These are phyloP conservation scores for Lonchura striata DNA, from an alignment of 2,113 vertebrate species.

Conservation along the genomic window DNA sequence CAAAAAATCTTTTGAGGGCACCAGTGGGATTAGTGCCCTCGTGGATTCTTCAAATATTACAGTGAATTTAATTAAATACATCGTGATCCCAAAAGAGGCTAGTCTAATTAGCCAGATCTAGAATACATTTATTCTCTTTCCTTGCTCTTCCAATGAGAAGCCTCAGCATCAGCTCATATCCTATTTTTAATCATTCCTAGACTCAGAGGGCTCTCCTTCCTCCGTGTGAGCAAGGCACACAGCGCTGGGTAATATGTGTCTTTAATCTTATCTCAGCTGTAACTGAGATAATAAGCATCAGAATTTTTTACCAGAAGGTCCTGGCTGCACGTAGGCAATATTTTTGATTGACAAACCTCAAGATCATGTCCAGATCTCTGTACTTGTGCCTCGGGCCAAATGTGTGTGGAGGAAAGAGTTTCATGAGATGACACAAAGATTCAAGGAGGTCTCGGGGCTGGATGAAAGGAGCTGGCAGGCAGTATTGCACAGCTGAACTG, in stretches of 20 bases:
- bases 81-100: slow-evolving; percentile 74
- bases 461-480: not conserved
- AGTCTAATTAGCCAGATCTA: slow-evolving; percentile 79
- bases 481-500: not conserved
- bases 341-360: slow-evolving; percentile 45
- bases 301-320: slow-evolving; percentile 22
- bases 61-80: slow-evolving; percentile 83
- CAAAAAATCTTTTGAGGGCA: slow-evolving; percentile 59
- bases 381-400: not conserved
- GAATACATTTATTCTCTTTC: slow-evolving; percentile 75
- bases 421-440: not conserved
- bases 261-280: slow-evolving; percentile 66
- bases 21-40: slow-evolving; percentile 71
- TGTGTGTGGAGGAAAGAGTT: not conserved
- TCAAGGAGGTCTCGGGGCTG: not conserved
- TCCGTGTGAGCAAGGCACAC: slow-evolving; percentile 7
- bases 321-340: slow-evolving; percentile 26
- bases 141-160: slow-evolving; percentile 67
- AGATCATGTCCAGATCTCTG: not conserved
- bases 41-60: slow-evolving; percentile 77
- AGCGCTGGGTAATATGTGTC: slow-evolving; percentile 48
- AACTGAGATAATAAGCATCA: slow-evolving; percentile 36
- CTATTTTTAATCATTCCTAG: slow-evolving; percentile 60
- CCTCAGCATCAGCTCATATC: slow-evolving; percentile 55
- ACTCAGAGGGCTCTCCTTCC: slow-evolving; percentile 52